Evolutionary conservation across 2,113 vertebrate genomes (phyloP).

Genomic region (Bubo scandiacus): DNA sequence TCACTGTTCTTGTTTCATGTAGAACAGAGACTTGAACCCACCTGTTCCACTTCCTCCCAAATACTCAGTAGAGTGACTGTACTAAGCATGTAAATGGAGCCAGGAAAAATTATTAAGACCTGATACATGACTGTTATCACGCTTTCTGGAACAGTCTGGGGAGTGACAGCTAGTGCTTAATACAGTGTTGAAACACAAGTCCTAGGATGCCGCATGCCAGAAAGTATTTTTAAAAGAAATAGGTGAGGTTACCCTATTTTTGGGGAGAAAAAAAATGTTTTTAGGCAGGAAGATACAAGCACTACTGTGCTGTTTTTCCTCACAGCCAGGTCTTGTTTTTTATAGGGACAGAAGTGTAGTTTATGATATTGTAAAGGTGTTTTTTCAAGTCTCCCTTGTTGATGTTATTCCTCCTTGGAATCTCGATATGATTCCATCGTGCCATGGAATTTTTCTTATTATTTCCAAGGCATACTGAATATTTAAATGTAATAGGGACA

Average conservation of each 20-base stretch:
- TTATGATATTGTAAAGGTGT: background rate
- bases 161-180: background rate
- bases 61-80: background rate
- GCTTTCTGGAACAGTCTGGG: background rate
- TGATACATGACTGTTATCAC: background rate
- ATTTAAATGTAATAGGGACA: background rate
- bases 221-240: background rate
- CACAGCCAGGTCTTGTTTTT: background rate
- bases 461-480: background rate
- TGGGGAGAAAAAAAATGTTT: background rate
- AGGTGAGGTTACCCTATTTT: background rate
- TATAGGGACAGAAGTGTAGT: background rate
- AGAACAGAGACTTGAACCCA: background rate
- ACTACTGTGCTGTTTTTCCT: background rate
- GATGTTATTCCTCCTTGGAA: background rate
- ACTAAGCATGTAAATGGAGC: background rate
- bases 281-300: background rate
- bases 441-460: background rate
- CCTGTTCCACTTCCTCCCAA: background rate
- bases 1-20: background rate
- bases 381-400: background rate
- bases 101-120: background rate
- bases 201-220: background rate
- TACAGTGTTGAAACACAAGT: background rate
- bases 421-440: background rate